Evolutionary conservation across 2,113 vertebrate genomes (phyloP).

Genomic region (Sturnira hondurensis): DNA sequence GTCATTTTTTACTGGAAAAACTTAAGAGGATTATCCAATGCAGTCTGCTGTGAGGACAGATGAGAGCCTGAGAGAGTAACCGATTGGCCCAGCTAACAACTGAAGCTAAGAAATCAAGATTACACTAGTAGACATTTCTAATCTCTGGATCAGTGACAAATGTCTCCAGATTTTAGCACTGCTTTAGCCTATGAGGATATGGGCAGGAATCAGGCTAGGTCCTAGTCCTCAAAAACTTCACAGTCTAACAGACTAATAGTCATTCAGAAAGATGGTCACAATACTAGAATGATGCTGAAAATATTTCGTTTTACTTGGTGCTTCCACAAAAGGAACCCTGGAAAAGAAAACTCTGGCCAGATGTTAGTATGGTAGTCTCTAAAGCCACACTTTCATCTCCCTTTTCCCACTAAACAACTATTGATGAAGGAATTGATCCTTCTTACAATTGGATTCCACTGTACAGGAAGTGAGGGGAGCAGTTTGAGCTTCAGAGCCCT

Average conservation of each 20-base stretch:
- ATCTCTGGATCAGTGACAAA: not conserved
- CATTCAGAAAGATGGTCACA: conserved; percentile 30
- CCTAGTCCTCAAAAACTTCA: not conserved
- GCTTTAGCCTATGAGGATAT: not conserved
- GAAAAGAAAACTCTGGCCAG: conserved; percentile 7
- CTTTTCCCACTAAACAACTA: conserved; percentile 22
- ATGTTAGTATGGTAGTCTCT: not conserved
- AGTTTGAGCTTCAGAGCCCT: not conserved
- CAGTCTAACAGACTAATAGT: not conserved
- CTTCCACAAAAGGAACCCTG: conserved; percentile 37
- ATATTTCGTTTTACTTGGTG: conserved; percentile 25
- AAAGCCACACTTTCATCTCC: not conserved
- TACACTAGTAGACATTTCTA: conserved; percentile 29
- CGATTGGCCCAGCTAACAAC: conserved; percentile 12
- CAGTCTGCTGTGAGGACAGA: not conserved
- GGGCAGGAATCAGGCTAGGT: not conserved
- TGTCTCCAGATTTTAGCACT: conserved; percentile 25
- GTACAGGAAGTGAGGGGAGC: not conserved
- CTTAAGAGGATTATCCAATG: conserved; percentile 32
- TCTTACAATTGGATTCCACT: not conserved
- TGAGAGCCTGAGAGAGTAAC: not conserved
- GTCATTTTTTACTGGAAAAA: conserved; percentile 19
- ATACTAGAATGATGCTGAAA: conserved; percentile 12
- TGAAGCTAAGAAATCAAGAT: conserved; percentile 26
- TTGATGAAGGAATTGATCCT: not conserved